These are phyloP conservation scores for Euglossa dilemma DNA, from an alignment of 1,140 invertebrate genomes.

Conservation along the genomic window DNA sequence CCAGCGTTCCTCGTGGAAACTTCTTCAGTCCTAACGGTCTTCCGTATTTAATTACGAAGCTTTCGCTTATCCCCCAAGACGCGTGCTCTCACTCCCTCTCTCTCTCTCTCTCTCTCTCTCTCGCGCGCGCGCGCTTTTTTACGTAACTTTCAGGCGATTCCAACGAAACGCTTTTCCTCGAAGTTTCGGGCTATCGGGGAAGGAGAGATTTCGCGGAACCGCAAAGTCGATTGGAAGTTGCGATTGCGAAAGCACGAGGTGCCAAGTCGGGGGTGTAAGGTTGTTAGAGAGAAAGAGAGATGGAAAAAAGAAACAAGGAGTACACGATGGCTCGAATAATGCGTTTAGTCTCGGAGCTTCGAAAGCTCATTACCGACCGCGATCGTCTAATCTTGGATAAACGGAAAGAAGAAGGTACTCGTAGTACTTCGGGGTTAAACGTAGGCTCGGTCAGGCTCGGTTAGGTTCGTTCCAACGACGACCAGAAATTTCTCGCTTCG, in stretches of 20 bases:
- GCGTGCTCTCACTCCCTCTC: too few species aligned
- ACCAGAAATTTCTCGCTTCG: neutral
- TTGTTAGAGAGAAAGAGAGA: neutral
- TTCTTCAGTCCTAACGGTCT: neutral
- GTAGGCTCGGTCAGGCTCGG: neutral
- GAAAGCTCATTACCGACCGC: conserved; percentile 65
- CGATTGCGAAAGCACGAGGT: neutral
- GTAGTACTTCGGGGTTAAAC: conserved; percentile 61
- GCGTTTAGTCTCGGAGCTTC: conserved; percentile 57
- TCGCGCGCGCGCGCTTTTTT: too few species aligned
- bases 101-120: too few species aligned
- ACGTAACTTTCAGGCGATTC: too few species aligned
- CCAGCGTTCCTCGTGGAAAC: neutral
- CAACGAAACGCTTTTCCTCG: neutral
- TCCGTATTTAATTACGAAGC: neutral
- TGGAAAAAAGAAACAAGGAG: neutral
- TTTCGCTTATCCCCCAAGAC: too few species aligned
- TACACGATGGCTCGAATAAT: conserved; percentile 56
- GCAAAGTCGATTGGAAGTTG: neutral
- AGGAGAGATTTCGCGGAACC: neutral
- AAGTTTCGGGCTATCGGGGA: neutral
- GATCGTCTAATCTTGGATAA: conserved; percentile 64
- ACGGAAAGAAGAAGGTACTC: conserved; percentile 26
- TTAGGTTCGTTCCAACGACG: neutral
- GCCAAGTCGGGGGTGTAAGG: conserved; percentile 1